Conservation (phyloP, 1,140 invertebrate genomes). For the Lasioglossum baleicum region DNA sequence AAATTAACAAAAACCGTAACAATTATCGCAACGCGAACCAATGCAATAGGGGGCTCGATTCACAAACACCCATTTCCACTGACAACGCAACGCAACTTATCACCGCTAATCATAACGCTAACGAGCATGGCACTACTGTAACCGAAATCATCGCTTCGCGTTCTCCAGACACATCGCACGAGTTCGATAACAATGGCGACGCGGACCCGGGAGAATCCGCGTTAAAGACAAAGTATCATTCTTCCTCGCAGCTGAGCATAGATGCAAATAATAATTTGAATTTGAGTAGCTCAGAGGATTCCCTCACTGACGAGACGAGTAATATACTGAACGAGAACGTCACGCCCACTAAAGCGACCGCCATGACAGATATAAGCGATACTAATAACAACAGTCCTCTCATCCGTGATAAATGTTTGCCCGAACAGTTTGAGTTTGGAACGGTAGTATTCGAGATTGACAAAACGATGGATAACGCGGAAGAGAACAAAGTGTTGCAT, state of each 20-base stretch:
- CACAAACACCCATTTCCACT: constrained; percentile 1
- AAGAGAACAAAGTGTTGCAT: constrained; percentile 26
- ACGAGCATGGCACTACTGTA: constrained; percentile 27
- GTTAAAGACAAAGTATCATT: constrained; percentile 63
- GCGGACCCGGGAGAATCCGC: constrained; percentile 47
- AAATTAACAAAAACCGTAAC: constrained; percentile 29
- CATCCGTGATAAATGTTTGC: constrained; percentile 44
- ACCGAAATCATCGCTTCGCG: neutral
- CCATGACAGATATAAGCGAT: constrained; percentile 35
- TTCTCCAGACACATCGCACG: neutral
- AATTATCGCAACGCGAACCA: constrained; percentile 24
- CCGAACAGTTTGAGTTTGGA: constrained; percentile 25
- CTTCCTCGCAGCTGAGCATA: constrained; percentile 26
- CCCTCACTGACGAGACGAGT: constrained; percentile 11
- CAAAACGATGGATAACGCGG: constrained; percentile 11
- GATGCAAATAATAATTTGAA: constrained; percentile 36
- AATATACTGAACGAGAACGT: constrained; percentile 17
- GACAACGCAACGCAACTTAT: constrained; percentile 21
- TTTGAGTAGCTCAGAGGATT: constrained; percentile 3
- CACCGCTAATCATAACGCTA: constrained; percentile 28
- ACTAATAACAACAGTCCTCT: constrained; percentile 56
- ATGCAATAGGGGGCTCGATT: neutral
- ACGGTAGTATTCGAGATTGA: constrained; percentile 46
- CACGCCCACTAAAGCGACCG: constrained; percentile 2
- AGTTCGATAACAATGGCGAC: constrained; percentile 33